phyloP scores from a whole-genome alignment of 2,888 invertebrate species.

The Oscheius sp. region DNA sequence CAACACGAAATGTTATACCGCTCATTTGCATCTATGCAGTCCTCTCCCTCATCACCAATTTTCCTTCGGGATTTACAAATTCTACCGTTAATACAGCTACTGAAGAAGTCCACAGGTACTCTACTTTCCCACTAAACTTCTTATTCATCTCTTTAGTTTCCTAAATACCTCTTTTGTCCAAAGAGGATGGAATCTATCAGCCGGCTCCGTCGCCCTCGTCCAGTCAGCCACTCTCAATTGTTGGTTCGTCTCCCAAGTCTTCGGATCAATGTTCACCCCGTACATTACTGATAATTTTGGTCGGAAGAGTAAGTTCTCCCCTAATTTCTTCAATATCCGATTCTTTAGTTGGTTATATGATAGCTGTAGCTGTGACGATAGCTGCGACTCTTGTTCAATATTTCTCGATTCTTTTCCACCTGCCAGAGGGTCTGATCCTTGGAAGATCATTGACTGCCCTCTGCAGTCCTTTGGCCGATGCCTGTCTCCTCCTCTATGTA shows the following conservation, averaged over 20 bases:
- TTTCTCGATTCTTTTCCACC: conserved; percentile 46
- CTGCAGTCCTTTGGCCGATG: conserved; percentile 63
- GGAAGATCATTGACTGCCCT: conserved; percentile 62
- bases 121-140: not conserved
- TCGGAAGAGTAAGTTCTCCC: conserved; percentile 56
- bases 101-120: conserved; percentile 53
- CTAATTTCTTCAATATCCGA: not conserved
- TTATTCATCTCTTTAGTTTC: conserved; percentile 45
- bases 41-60: conserved; percentile 67
- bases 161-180: conserved; percentile 52
- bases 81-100: conserved; percentile 69
- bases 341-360: conserved; percentile 65
- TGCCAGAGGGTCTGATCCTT: conserved; percentile 62
- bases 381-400: conserved; percentile 55
- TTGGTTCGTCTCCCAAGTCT: conserved; percentile 67
- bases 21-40: conserved; percentile 58
- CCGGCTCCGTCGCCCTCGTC: conserved; percentile 48
- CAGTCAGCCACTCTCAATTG: conserved; percentile 62
- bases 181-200: conserved; percentile 51
- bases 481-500: conserved; percentile 64
- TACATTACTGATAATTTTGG: conserved; percentile 66
- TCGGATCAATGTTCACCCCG: conserved; percentile 68
- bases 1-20: conserved; percentile 25
- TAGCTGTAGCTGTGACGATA: conserved; percentile 51
- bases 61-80: conserved; percentile 69